Conservation (phyloP, 1,140 invertebrate genomes). For the Zaprionus inermis region DNA sequence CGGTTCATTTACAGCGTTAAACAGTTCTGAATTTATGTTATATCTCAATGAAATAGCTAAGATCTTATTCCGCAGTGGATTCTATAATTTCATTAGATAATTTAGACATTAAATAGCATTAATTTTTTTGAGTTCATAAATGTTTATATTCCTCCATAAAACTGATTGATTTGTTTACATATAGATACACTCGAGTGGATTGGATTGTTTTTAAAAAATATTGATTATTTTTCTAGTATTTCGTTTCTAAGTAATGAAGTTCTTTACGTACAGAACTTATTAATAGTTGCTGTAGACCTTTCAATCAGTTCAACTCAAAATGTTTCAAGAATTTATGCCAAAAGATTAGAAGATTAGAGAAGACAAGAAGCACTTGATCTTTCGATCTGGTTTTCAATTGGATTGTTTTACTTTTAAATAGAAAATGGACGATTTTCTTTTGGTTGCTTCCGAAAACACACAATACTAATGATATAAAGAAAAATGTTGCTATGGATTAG, state of each 20-base stretch:
- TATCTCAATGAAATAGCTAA: neutral
- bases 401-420: neutral
- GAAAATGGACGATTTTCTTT: neutral
- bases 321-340: conserved; percentile 2
- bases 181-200: neutral
- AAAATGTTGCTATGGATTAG: neutral
- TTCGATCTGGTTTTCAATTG: conserved; percentile 4
- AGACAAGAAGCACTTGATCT: conserved; percentile 6
- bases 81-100: neutral
- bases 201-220: neutral
- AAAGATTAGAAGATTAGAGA: conserved; percentile 6
- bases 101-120: conserved; percentile 1
- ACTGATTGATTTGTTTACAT: conserved; percentile 5
- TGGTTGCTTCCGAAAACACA: neutral
- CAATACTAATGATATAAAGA: no score
- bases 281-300: neutral
- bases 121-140: neutral
- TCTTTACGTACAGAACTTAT: neutral
- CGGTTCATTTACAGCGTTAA: neutral
- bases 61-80: neutral
- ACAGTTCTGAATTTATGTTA: neutral
- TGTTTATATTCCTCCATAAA: neutral
- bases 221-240: neutral
- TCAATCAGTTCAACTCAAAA: neutral
- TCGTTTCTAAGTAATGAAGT: neutral